A percentile compares a stretch with the other conserved stretches of the same genome.
Conservation (phyloP, 2,113 vertebrate genomes). For the Oplegnathus fasciatus region DNA sequence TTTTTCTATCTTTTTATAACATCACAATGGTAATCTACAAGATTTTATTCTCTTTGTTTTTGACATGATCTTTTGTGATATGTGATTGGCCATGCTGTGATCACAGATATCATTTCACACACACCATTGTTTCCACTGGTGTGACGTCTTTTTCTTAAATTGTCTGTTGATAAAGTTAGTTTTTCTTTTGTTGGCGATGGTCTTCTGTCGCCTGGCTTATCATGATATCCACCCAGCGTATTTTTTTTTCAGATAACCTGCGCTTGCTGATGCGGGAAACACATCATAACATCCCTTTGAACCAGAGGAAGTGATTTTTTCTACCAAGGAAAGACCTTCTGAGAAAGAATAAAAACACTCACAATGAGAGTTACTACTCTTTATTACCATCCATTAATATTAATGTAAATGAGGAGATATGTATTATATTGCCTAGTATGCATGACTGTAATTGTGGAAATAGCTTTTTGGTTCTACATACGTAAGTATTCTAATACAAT, state of each 20-base stretch:
- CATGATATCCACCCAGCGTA: neutral
- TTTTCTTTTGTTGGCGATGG: no score
- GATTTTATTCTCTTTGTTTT: neutral
- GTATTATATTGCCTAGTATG: neutral
- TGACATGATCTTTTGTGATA: neutral
- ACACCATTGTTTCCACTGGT: neutral
- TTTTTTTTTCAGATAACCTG: neutral
- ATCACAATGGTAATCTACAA: neutral
- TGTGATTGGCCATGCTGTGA: neutral
- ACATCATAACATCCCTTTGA: constrained; percentile 24
- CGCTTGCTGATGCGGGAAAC: constrained; percentile 16
- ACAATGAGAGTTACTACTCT: neutral
- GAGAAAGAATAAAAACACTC: neutral
- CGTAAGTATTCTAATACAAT: neutral
- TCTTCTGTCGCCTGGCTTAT: neutral
- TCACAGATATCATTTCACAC: neutral
- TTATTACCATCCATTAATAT: neutral
- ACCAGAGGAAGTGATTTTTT: constrained; percentile 1
- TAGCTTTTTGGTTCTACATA: neutral
- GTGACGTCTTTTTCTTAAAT: constrained; percentile 1
- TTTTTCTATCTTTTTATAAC: neutral
- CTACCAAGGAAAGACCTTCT: neutral
- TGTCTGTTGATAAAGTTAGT: constrained; percentile 3
- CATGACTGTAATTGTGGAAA: neutral
- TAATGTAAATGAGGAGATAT: neutral